Percentiles rank a stretch among this genome's conserved stretches.
phyloP scores from a whole-genome alignment of 2,888 invertebrate species.

The Taenaris catops region DNA sequence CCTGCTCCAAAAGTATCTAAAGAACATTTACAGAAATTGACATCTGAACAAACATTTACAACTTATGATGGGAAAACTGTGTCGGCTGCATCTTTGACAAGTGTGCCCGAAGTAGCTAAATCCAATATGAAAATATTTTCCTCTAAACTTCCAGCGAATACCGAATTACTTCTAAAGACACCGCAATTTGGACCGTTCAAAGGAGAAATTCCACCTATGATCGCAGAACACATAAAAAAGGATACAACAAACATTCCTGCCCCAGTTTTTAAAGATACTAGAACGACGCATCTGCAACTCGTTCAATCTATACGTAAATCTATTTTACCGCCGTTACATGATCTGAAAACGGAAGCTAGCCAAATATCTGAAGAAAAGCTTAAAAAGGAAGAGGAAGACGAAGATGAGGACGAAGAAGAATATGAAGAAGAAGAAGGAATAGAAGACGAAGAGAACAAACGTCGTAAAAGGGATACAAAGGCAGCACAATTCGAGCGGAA shows the following conservation, averaged over 20 bases:
- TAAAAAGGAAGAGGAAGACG: conserved; percentile 32
- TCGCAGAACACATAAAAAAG: conserved; percentile 42
- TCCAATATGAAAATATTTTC: conserved; percentile 56
- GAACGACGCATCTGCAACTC: conserved; percentile 57
- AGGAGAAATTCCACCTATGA: conserved; percentile 83
- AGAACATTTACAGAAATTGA: conserved; percentile 67
- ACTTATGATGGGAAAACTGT: conserved; percentile 89
- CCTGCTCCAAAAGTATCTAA: conserved; percentile 77
- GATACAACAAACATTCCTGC: conserved; percentile 23
- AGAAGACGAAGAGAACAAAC: conserved; percentile 28
- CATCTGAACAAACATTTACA: conserved; percentile 75
- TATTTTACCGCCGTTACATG: conserved; percentile 32
- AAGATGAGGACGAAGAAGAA: conserved; percentile 31
- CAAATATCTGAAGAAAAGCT: conserved; percentile 35
- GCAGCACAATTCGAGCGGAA: conserved; percentile 50
- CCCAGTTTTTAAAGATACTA: conserved; percentile 25
- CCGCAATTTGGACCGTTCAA: conserved; percentile 88
- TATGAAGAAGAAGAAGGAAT: conserved; percentile 34
- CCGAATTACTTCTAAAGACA: conserved; percentile 81
- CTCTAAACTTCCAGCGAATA: conserved; percentile 57
- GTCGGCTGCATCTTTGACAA: conserved; percentile 81
- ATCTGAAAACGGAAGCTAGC: conserved; percentile 45
- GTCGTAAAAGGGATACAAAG: conserved; percentile 50
- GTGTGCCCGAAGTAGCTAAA: conserved; percentile 65
- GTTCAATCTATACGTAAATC: conserved; percentile 41